Evolutionary conservation across 2,113 vertebrate genomes (phyloP).

Genomic region (Puffinus mauretanicus): DNA sequence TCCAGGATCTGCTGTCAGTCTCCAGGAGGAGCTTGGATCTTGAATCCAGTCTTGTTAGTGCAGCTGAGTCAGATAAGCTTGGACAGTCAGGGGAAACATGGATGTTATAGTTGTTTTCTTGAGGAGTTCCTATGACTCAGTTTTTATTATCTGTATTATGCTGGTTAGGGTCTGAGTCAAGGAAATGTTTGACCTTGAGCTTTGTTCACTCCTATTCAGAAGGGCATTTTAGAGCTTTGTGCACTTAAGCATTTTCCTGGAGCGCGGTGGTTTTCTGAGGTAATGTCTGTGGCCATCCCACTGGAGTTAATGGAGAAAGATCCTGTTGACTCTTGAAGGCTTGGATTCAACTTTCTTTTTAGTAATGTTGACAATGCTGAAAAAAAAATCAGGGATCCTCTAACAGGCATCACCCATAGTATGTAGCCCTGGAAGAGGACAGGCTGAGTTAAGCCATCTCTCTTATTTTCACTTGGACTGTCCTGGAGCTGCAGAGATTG

Average conservation of each 20-base stretch:
- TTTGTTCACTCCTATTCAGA: not conserved
- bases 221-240: not conserved
- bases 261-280: not conserved
- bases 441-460: not conserved
- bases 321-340: not conserved
- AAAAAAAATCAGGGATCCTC: not conserved
- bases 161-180: not conserved
- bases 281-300: not conserved
- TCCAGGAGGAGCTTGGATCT: not conserved
- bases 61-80: not conserved
- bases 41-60: not conserved
- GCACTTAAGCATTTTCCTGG: not conserved
- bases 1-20: not conserved
- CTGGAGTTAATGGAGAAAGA: not conserved
- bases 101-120: not conserved
- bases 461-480: not conserved
- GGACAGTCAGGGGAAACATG: not conserved
- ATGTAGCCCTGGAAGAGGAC: not conserved
- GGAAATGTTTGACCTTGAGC: not conserved
- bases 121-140: not conserved
- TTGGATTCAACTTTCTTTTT: not conserved
- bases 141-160: not conserved
- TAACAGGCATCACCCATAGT: not conserved
- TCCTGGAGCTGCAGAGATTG: not conserved
- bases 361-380: not conserved